Evolutionary conservation across 23 tunicate genomes (phyloP).

Genomic region (Corella eumyota): DNA sequence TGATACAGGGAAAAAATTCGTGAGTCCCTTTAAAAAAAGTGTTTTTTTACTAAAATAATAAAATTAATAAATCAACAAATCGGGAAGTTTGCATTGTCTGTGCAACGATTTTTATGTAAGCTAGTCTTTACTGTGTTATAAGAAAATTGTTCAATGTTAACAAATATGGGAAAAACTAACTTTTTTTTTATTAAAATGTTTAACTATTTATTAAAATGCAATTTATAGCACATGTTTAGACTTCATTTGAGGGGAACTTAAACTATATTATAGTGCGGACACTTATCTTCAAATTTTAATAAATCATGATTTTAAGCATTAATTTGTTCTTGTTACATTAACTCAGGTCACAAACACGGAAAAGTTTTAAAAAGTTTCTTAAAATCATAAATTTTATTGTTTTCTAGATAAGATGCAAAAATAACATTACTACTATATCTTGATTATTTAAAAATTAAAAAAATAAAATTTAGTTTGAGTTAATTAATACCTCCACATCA

Average conservation of each 20-base stretch:
- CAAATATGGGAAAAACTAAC: no score
- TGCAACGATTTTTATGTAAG: no score
- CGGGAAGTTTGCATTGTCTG: no score
- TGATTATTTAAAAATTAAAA: neutral
- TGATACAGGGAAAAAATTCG: neutral
- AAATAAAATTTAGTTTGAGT: neutral
- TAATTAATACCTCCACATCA: slow-evolving; percentile 77
- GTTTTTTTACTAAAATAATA: no score
- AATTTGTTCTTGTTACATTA: neutral
- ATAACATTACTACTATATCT: neutral
- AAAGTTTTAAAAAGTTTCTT: neutral
- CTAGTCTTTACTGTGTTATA: no score
- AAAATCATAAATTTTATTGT: neutral
- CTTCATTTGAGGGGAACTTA: no score
- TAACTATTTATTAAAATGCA: no score
- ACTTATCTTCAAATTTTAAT: neutral
- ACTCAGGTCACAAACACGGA: neutral
- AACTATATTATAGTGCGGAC: neutral
- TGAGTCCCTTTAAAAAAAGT: no score
- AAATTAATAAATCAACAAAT: no score
- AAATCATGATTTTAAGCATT: neutral
- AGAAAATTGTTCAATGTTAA: no score
- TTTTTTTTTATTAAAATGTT: no score
- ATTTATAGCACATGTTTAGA: no score
- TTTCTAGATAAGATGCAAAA: neutral